Evolutionary conservation across 2,797 vertebrate species (phyloP).

Genomic region (Pangasius macronema): DNA sequence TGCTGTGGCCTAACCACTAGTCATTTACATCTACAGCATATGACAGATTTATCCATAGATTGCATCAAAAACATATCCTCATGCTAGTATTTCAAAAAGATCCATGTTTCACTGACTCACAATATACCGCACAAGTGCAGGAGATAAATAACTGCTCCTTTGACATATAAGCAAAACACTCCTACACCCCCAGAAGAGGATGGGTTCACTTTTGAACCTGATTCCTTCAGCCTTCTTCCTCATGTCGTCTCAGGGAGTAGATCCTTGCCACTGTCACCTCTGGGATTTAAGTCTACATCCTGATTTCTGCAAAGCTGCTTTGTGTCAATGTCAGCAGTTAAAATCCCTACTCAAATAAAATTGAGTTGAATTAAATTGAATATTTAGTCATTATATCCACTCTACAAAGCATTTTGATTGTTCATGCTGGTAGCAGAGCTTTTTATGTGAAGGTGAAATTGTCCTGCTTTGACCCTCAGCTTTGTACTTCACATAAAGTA

Average conservation of each 20-base stretch:
- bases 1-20: too few relatives aligned
- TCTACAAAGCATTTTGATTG: neutral
- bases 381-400: neutral
- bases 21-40: neutral
- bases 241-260: neutral
- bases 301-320: neutral
- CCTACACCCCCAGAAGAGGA: neutral
- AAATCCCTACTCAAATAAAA: neutral
- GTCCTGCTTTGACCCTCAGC: constrained; percentile 36
- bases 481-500: constrained; percentile 33
- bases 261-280: neutral
- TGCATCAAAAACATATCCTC: neutral
- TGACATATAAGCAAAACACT: neutral
- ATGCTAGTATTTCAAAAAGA: neutral
- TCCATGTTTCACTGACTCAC: neutral
- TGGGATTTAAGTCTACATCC: neutral
- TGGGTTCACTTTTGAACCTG: neutral
- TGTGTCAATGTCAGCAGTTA: neutral
- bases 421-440: neutral
- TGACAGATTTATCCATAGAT: neutral
- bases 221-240: neutral
- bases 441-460: constrained; percentile 26
- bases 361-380: neutral
- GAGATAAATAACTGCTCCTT: neutral
- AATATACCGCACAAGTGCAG: neutral